Evolutionary conservation across 2,113 vertebrate species (phyloP), one percentile per base, ranked within the genome.

Genomic region (Empidonax alnorum): DNA sequence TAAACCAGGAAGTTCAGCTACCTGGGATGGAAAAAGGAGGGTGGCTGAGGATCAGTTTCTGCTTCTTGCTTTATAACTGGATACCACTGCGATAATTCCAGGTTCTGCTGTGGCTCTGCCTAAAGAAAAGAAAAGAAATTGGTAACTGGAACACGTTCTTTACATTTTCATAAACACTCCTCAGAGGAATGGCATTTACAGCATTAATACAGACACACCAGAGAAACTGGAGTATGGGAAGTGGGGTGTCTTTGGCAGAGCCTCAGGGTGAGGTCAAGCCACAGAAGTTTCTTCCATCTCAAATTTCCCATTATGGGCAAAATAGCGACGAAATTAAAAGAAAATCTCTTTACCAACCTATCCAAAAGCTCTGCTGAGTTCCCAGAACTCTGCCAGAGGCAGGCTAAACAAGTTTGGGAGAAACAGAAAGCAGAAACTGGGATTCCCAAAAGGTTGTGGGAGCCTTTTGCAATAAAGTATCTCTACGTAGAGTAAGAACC

Each of bases 61-160:
- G 98, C 98, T 98, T 99, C 99, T 97, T 99, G 99, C 96, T 99
- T 99, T 97, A 99, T 99, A 90, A 99, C 98, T n/a, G 99, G 98
- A 96, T 99, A 99, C 98, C 99, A 98, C 44, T 98, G 98, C 0
- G 98, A 97, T 78, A 99, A 98, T 77, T 98, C 98, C 96, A 99
- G 89, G 68, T 97, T 97, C 61, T 98, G 98, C 58, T 98, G 96
- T 83, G 98, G 92, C 94, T 99, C 99, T 85, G 96, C 97, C 99
- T 99, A 96, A 49, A 96, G 85, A 65, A 84, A 87, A 69, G 8
- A 86, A 90, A 78, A 56, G 10, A 37, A 81, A 82, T 3, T 9
- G 53, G 50, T 84, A 94, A 37, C 7, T 72, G 84, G 47, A 25
- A 82, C n/a, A 67, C 5, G 74, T 78, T 69, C 87, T n/a, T 66